Percentiles rank a stretch among this genome's conserved stretches.
These are phyloP conservation scores for Romanomermis culicivorax DNA, from an alignment of 2,888 invertebrate genomes.

Conservation along the genomic window DNA sequence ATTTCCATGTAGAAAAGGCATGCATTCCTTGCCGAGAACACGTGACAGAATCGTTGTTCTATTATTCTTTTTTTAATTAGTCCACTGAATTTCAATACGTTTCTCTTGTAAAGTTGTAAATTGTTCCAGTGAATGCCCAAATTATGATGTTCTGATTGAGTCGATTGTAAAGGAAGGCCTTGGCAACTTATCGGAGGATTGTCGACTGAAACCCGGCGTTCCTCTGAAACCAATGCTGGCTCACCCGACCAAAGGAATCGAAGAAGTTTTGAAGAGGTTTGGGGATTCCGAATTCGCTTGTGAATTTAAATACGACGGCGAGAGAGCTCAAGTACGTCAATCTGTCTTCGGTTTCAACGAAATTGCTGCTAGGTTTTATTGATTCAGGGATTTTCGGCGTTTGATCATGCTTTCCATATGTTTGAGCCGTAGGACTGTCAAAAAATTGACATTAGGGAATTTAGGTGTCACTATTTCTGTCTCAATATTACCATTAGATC, in stretches of 20 bases:
- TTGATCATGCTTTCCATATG: neutral
- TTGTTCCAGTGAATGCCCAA: slow-evolving; percentile 63
- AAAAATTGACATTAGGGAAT: neutral
- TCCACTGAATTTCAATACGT: neutral
- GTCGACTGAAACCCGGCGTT: slow-evolving; percentile 59
- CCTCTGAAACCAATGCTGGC: slow-evolving; percentile 97
- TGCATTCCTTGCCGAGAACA: too few relatives aligned
- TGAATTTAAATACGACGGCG: slow-evolving; percentile 98
- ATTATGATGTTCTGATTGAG: slow-evolving; percentile 62
- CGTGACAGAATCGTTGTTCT: too few relatives aligned
- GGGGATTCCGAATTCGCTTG: slow-evolving; percentile 70
- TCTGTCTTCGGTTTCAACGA: too few relatives aligned
- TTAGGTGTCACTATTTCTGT: too few relatives aligned
- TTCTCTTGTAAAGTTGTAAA: neutral
- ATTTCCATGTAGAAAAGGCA: neutral
- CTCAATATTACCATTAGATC: too few relatives aligned
- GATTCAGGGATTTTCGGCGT: neutral
- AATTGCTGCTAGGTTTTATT: too few relatives aligned
- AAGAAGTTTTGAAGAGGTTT: slow-evolving; percentile 51
- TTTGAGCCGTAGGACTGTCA: neutral
- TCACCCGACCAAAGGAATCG: slow-evolving; percentile 79
- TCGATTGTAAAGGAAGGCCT: slow-evolving; percentile 55
- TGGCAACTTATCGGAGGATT: slow-evolving; percentile 48
- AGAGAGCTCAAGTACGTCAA: slow-evolving; percentile 59
- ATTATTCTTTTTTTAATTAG: neutral